A percentile compares a stretch with the other conserved stretches of the same genome.
Evolutionary conservation across 2,797 vertebrate species (phyloP).

Genomic region (Forpus xanthops): DNA sequence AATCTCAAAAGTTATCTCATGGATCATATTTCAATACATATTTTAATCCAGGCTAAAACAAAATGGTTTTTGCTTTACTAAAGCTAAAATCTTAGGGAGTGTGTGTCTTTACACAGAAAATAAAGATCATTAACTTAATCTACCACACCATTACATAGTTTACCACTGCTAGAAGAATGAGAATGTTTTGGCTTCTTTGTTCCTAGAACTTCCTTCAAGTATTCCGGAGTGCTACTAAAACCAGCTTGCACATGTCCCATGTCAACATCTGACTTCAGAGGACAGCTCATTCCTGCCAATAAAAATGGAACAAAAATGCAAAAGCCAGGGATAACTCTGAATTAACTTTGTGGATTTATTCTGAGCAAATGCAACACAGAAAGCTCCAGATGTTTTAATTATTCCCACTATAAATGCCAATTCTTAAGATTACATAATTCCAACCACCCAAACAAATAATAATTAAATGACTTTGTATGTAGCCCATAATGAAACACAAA

Average conservation of each 20-base stretch:
- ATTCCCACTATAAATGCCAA: neutral
- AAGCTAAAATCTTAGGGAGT: neutral
- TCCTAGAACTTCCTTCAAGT: slow-evolving; percentile 82
- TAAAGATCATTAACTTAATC: neutral
- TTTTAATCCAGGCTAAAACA: neutral
- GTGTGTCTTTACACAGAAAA: neutral
- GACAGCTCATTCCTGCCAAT: slow-evolving; percentile 70
- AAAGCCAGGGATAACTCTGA: neutral
- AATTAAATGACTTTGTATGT: neutral
- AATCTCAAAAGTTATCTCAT: neutral
- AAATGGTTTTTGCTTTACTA: neutral
- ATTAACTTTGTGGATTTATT: neutral
- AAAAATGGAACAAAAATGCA: neutral
- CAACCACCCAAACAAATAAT: slow-evolving; percentile 6
- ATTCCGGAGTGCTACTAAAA: slow-evolving; percentile 73
- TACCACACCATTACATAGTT: neutral
- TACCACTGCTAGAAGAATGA: slow-evolving; percentile 80
- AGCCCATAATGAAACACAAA: neutral
- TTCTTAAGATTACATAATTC: neutral
- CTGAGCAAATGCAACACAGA: neutral
- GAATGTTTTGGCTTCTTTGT: slow-evolving; percentile 80
- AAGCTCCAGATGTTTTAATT: slow-evolving; percentile 40
- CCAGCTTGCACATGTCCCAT: slow-evolving; percentile 21
- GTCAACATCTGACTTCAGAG: slow-evolving; percentile 72
- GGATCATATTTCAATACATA: neutral